Base-by-base conservation (phyloP, 2,113 vertebrate genomes). In the Tamias sibiricus region DNA sequence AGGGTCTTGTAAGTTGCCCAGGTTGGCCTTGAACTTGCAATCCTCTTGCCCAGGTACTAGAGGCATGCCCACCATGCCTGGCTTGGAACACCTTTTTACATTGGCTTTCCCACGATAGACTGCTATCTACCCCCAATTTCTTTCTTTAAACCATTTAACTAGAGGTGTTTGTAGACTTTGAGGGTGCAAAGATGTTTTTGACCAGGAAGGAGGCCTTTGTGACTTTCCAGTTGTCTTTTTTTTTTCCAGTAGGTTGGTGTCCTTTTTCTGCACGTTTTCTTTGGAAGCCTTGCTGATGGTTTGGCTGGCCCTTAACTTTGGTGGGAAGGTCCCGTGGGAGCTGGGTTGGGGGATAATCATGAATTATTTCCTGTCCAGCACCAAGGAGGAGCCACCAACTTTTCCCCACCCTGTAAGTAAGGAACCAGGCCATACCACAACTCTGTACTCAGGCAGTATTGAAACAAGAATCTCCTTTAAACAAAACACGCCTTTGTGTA, bases 401-500 rank as follows among this genome's bases (percentile, higher is more conserved):
- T 19, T 74, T 40, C 37, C 62, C 20, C 1, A 44, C 6, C 44
- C 42, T 30, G 44, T 42, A 35, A 44, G 42, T 75, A 28, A 72
- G 76, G 20, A 47, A 13, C 59, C 17, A 24, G 4, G 16, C 24
- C 52, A 79, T 30, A 74, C 62, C 35, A 24, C 52, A 82, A 66
- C 35, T 44, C 54, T 90, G 44, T 17, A 26, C 5, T 35, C 52
- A 57, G 32, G 42, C 4, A 32, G 22, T n/a, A 35, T 42, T 37
- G 49, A 86, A 89, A 54, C 4, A 95, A 77, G 26, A 22, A n/a
- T 94, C 54, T 75, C 42, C 57, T 35, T 54, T 82, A n/a, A 68
- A 83, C 32, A 64, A 87, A 87, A 62, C 47, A 49, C 4, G 28
- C 49, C 26, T 94, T 91, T 64, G 79, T 30, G 28, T 40, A 54